These are phyloP conservation scores for Plotosus lineatus DNA, from an alignment of 2,113 vertebrate genomes.

Conservation along the genomic window DNA sequence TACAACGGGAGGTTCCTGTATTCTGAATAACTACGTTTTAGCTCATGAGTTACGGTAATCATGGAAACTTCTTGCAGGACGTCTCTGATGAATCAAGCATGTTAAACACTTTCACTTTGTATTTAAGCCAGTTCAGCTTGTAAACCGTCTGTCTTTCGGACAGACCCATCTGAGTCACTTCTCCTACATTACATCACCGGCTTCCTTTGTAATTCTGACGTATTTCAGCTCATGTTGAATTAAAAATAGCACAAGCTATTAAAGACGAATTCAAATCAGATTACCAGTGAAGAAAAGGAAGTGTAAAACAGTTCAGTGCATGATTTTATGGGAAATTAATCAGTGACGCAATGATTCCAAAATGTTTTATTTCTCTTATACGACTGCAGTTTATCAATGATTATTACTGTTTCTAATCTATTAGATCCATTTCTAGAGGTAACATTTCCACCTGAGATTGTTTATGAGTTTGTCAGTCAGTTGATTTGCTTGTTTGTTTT, in stretches of 20 bases:
- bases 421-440: neutral
- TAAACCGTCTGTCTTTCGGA: neutral
- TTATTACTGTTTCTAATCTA: neutral
- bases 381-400: neutral
- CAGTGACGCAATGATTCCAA: neutral
- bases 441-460: no score
- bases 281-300: no score
- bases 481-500: no score
- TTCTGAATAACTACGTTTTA: neutral
- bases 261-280: neutral
- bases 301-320: neutral
- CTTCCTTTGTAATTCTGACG: neutral
- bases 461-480: no score
- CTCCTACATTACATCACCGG: neutral
- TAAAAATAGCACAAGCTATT: neutral
- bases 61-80: neutral
- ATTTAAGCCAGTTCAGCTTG: neutral
- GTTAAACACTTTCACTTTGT: neutral
- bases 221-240: neutral
- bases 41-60: neutral
- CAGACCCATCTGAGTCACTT: neutral
- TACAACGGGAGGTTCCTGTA: neutral
- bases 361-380: neutral
- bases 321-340: neutral
- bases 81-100: neutral